Conservation (phyloP, 1,140 invertebrate species). For the Saccostrea glomerata region DNA sequence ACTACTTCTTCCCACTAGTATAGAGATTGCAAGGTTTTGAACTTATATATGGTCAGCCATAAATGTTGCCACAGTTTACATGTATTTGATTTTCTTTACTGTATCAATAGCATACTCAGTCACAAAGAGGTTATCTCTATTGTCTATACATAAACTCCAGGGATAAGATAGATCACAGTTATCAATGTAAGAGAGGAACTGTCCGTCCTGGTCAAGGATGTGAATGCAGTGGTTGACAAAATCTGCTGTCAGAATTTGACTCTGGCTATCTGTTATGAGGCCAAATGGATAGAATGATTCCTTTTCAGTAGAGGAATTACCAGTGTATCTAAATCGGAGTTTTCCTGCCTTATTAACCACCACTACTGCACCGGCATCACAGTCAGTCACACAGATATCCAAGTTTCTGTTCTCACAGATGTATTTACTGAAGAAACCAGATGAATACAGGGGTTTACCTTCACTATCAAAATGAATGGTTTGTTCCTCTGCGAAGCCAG, state of each 20-base stretch:
- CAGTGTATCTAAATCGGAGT: conserved; percentile 10
- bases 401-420: not conserved
- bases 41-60: too few species aligned
- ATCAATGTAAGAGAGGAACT: not conserved
- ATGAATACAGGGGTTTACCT: not conserved
- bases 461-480: not conserved
- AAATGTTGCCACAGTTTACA: too few species aligned
- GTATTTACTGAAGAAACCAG: not conserved
- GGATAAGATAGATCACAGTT: not conserved
- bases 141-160: not conserved
- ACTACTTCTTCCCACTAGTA: too few species aligned
- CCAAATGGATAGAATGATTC: not conserved
- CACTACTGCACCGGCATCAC: not conserved
- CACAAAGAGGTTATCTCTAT: not conserved
- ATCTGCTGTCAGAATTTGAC: not conserved
- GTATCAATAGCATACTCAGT: not conserved
- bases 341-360: not conserved
- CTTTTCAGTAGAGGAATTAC: not conserved
- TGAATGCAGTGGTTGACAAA: not conserved
- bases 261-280: not conserved
- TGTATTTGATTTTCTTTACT: not conserved
- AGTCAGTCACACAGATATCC: not conserved
- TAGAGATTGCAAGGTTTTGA: too few species aligned
- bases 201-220: not conserved
- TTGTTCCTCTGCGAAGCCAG: not conserved